These are phyloP conservation scores for Cecidostiba fungosa DNA, from an alignment of 2,888 invertebrate genomes.

Conservation along the genomic window DNA sequence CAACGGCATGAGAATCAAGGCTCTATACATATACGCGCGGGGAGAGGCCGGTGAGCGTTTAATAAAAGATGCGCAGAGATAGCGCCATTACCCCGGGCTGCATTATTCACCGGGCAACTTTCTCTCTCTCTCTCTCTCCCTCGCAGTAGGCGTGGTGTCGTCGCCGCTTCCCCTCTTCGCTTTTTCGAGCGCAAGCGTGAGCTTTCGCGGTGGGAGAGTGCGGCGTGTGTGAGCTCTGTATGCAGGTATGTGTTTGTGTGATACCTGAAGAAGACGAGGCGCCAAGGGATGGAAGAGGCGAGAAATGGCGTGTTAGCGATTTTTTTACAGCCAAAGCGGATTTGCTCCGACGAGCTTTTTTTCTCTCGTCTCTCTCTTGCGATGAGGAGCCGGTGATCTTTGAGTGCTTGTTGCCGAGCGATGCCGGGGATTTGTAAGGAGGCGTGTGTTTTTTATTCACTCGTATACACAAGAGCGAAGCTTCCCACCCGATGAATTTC, in stretches of 20 bases:
- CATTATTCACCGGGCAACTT: constrained; percentile 80
- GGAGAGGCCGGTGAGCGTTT: constrained; percentile 71
- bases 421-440: background rate
- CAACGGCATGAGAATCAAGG: background rate
- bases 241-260: background rate
- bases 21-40: background rate
- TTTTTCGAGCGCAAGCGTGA: constrained; percentile 11
- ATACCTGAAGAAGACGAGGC: background rate
- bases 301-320: constrained; percentile 61
- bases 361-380: background rate
- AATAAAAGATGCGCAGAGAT: constrained; percentile 81
- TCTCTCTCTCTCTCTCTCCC: constrained; percentile 62
- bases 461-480: no score
- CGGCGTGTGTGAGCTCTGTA: background rate
- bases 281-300: constrained; percentile 17
- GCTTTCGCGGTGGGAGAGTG: constrained; percentile 2
- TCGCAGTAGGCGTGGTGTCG: constrained; percentile 62
- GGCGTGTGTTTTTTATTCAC: background rate
- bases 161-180: constrained; percentile 35
- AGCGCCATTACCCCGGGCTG: constrained; percentile 80
- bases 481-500: no score
- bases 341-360: constrained; percentile 36
- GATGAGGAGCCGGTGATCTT: background rate
- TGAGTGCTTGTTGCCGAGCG: background rate
- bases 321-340: constrained; percentile 56